These are phyloP conservation scores for Toxotes chatareus DNA, from an alignment of 2,113 vertebrate genomes.

Conservation along the genomic window DNA sequence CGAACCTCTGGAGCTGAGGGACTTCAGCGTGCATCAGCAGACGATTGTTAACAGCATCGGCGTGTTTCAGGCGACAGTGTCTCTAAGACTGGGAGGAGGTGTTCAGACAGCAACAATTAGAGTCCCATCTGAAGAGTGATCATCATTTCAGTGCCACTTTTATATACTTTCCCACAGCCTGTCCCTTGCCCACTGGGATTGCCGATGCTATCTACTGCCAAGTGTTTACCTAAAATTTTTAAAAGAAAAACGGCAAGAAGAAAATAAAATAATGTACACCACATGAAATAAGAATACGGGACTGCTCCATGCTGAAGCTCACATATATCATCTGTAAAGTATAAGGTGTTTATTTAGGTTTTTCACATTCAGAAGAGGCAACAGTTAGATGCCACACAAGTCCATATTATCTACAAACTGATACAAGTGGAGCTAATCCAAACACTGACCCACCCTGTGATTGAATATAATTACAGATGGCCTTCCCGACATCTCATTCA, in stretches of 20 bases:
- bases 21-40: slow-evolving; percentile 40
- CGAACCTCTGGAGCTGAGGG: slow-evolving; percentile 26
- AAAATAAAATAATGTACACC: slow-evolving; percentile 31
- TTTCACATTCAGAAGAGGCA: slow-evolving; percentile 38
- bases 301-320: background rate
- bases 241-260: slow-evolving; percentile 62
- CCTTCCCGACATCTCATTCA: slow-evolving; percentile 71
- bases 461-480: slow-evolving; percentile 83
- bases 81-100: slow-evolving; percentile 77
- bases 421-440: slow-evolving; percentile 82
- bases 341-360: slow-evolving; percentile 34
- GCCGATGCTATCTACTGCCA: slow-evolving; percentile 81
- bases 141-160: slow-evolving; percentile 78
- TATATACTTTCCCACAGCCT: slow-evolving; percentile 87
- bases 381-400: slow-evolving; percentile 57
- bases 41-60: slow-evolving; percentile 42
- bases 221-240: slow-evolving; percentile 76
- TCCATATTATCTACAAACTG: slow-evolving; percentile 78
- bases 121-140: slow-evolving; percentile 80
- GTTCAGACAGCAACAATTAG: slow-evolving; percentile 81
- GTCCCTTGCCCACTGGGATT: slow-evolving; percentile 78
- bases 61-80: slow-evolving; percentile 55
- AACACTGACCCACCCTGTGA: slow-evolving; percentile 85
- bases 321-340: slow-evolving; percentile 21
- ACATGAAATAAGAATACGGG: background rate